Percentiles rank a stretch among this genome's conserved stretches.
These are phyloP conservation scores for Gobius niger DNA, from an alignment of 2,113 vertebrate species.

Conservation along the genomic window DNA sequence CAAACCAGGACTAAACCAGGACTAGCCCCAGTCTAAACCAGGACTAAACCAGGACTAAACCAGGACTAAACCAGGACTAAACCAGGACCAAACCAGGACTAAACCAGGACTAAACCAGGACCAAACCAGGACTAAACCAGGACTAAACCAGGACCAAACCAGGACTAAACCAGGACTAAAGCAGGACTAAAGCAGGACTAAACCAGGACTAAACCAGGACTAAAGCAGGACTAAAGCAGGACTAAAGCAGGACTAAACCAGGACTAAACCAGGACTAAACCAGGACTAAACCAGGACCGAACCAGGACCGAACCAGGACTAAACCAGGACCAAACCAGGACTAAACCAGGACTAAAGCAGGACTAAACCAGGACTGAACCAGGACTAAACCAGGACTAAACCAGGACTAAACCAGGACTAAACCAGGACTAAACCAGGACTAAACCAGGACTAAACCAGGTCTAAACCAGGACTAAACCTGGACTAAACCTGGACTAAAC, in stretches of 20 bases:
- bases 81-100: too few relatives aligned
- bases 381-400: neutral
- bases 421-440: neutral
- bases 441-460: neutral
- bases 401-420: neutral
- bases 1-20: too few relatives aligned
- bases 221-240: neutral
- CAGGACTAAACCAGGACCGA: neutral
- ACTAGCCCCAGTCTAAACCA: too few relatives aligned
- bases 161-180: neutral
- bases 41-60: too few relatives aligned
- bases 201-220: neutral
- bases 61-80: too few relatives aligned
- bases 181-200: neutral
- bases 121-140: too few relatives aligned
- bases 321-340: neutral
- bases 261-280: neutral
- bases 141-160: too few relatives aligned
- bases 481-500: neutral
- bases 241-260: neutral
- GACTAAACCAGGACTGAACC: neutral
- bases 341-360: neutral
- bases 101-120: too few relatives aligned
- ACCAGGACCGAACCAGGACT: neutral
- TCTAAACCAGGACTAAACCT: neutral